Conservation (phyloP, 1,140 invertebrate genomes). For the Lepidurus apus region DNA sequence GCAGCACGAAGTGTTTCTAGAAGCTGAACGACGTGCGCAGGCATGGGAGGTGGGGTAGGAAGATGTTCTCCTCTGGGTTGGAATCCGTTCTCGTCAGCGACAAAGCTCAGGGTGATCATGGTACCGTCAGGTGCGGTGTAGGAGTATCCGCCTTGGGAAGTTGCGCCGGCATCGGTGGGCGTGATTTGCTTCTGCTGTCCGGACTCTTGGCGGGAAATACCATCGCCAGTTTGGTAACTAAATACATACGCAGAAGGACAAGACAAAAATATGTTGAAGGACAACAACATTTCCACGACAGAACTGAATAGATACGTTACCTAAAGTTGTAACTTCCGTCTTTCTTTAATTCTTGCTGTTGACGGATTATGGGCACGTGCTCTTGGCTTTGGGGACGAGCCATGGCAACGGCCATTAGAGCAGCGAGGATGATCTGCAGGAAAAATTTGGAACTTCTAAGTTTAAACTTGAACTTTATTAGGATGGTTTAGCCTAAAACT, state of each 20-base stretch:
- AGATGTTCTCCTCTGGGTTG: constrained; percentile 40
- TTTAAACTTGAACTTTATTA: too few species aligned
- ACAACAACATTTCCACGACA: too few species aligned
- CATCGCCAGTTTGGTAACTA: constrained; percentile 33
- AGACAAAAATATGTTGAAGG: neutral
- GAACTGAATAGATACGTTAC: too few species aligned
- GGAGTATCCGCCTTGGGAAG: constrained; percentile 47
- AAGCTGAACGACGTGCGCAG: constrained; percentile 27
- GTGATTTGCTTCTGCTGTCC: constrained; percentile 26
- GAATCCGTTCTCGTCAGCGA: constrained; percentile 42
- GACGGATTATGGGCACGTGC: too few species aligned
- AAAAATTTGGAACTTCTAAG: too few species aligned
- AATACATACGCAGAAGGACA: neutral
- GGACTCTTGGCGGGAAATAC: constrained; percentile 25
- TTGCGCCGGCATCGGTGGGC: constrained; percentile 34
- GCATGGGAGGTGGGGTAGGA: constrained; percentile 38
- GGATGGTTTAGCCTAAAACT: too few species aligned
- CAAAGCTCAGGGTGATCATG: constrained; percentile 41
- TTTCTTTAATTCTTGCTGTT: constrained; percentile 32
- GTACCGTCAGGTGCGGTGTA: constrained; percentile 76
- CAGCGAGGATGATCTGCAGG: too few species aligned
- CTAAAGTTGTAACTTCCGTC: constrained; percentile 54
- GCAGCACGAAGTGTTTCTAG: neutral
- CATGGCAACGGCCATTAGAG: too few species aligned
- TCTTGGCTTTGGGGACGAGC: too few species aligned